Base-by-base conservation (phyloP, 2,888 invertebrate species). In the Acanthococcus lagerstroemiae region DNA sequence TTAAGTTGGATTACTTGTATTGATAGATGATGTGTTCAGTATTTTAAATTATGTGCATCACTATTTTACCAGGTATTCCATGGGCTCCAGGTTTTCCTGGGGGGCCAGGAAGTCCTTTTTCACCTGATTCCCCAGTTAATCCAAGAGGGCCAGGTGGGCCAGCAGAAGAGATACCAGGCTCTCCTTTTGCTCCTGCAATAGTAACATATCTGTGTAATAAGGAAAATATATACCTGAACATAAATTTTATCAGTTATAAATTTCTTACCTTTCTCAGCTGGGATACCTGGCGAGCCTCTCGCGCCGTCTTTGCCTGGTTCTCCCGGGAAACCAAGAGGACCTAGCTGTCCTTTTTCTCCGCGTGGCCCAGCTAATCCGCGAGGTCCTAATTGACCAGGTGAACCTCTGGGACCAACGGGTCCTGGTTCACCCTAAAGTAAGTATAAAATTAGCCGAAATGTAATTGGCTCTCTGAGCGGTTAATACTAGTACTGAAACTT, bases 341-440 rank as follows among this genome's bases (percentile, higher is more conserved):
- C 93, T 60, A 79, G 74, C 25, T 84, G 82, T 69, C 93, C 94
- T 72, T 88, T 88, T 0, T 90, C 89, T 66, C 93, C 94, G 70
- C 88, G 81, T 1, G 81, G 81, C 50, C 93, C 93, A n/a, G 88
- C 84, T 22, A 85, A 76, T 50, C 90, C 90, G 70, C 88, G 80
- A 9, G 86, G 82, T n/a, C 90, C 82, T 2, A 80, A 78, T 3
- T 79, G 79, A 4, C 81, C 81, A 67, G 77, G 77, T 7, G 73
- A 72, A 17, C 70, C 70, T 30, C 65, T 56, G 17, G 63, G 46
- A 1, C 80, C 80, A 17, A 72, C 63, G 4, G 69, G 74, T 25
- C 84, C 86, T 69, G 76, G 75, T 27, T 81, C 80, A 25, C 76
- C 76, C 74, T 75, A 24, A 50, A 55, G 50, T 15, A 26, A 27